Evolutionary conservation across 2,797 vertebrate species (phyloP), one percentile per base, ranked within the genome.

Genomic region (Poeciliopsis gracilis): DNA sequence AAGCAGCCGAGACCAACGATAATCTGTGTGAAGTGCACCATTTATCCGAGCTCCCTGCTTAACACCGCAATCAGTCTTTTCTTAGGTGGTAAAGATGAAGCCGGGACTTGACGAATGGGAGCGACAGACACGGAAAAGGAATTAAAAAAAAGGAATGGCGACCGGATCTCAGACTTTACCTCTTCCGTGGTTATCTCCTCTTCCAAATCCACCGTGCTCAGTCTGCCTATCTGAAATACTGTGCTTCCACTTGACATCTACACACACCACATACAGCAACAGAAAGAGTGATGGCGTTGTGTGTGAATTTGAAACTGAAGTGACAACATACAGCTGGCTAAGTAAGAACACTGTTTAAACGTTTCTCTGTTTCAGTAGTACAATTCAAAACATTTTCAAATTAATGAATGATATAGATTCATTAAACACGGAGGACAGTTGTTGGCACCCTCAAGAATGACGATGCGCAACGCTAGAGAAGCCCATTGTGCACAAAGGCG

Each of bases 131-230:
- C 46, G 83, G 43, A 43, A 16, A 43, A 55, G 87, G 63, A 86
- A 49, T 2, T 2, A 33, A 33, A 88, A 33, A 8, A 88, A 28
- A 10, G 33, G 8, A 0, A n/a, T 38, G 61, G 59, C 25, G 1
- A 23, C 78, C 72, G 30, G 33, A 76, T 67, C 75, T 84, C 28
- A 5, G 78, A 91, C 86, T 91, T 94, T 95, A 96, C 96, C 96
- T 96, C 95, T 28, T 96, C 95, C n/a, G 91, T 80, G 7, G 92
- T 84, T 36, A 93, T 88, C 41, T 98, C 97, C 63, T 99, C 97
- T 0, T 97, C 97, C 87, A 98, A 96, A 92, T 99, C 97, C 96
- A 98, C 96, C 23, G 96, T 97, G 93, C 96, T 98, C 92, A 98
- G 95, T 91, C 96, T 97, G 89, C 97, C 97, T 0, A 97, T 93